Percentiles rank a stretch among this genome's conserved stretches.
phyloP scores from a whole-genome alignment of 2,797 vertebrate species.

The Gallinago solitaria region DNA sequence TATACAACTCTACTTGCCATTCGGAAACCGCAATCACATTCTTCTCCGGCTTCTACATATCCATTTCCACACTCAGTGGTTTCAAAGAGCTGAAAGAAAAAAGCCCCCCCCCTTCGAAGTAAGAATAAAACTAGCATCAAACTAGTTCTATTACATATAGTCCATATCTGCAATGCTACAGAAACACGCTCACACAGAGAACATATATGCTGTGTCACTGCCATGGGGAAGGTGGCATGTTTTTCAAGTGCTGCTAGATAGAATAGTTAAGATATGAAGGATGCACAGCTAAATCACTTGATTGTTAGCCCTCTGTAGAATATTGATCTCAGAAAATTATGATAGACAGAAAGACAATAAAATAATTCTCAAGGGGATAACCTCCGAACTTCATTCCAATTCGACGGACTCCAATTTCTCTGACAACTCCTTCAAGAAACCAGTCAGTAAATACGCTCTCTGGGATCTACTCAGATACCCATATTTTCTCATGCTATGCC shows the following conservation, averaged over 20 bases:
- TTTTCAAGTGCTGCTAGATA: not conserved
- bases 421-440: not conserved
- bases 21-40: conserved; percentile 93
- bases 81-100: conserved; percentile 87
- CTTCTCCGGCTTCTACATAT: conserved; percentile 94
- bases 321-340: not conserved
- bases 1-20: conserved; percentile 77
- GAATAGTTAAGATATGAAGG: not conserved
- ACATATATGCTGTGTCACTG: fast-evolving
- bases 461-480: not conserved
- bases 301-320: not conserved
- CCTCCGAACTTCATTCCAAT: not conserved
- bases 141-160: not conserved
- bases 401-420: not conserved
- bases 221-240: fast-evolving
- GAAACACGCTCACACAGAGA: not conserved
- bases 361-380: not conserved
- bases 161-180: not conserved
- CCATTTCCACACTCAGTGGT: conserved; percentile 94
- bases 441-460: not conserved
- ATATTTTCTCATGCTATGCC: not conserved
- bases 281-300: not conserved
- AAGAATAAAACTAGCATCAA: not conserved
- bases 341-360: not conserved
- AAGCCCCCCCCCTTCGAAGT: not conserved